Conservation (phyloP, 1,140 invertebrate genomes). For the Drosophila mayri region DNA sequence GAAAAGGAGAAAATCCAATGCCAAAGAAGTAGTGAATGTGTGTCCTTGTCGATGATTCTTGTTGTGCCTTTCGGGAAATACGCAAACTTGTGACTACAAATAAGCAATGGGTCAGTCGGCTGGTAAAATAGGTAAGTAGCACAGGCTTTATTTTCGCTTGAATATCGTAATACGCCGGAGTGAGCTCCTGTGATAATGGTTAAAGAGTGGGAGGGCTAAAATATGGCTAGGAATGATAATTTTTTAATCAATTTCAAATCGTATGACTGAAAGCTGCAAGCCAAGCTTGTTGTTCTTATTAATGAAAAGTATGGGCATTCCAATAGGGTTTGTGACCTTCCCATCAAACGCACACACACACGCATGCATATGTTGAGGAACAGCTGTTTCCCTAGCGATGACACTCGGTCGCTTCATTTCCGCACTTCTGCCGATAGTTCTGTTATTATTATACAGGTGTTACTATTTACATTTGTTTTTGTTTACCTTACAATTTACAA, state of each 20-base stretch:
- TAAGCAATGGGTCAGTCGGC: conserved; percentile 80
- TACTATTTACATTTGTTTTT: no score
- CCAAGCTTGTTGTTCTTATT: conserved; percentile 8
- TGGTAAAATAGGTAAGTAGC: conserved; percentile 81
- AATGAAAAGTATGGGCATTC: conserved; percentile 41
- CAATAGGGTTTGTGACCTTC: conserved; percentile 74
- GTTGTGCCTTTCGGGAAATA: conserved; percentile 40
- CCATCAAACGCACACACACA: conserved; percentile 39
- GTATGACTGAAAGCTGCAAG: conserved; percentile 21
- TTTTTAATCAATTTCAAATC: background rate
- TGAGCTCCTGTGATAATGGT: background rate
- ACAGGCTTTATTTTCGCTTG: background rate
- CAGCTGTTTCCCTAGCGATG: conserved; percentile 65
- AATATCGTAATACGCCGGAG: background rate
- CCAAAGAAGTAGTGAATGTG: conserved; percentile 57
- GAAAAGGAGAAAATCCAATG: conserved; percentile 46
- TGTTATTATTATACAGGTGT: background rate
- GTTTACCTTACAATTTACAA: no score
- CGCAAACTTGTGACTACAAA: conserved; percentile 27
- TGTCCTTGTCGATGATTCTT: conserved; percentile 23
- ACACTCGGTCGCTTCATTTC: conserved; percentile 6
- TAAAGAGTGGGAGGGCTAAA: background rate
- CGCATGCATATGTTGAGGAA: conserved; percentile 40
- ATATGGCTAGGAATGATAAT: background rate
- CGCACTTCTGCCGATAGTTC: conserved; percentile 25